These are phyloP conservation scores for Falco punctatus DNA, from an alignment of 2,113 vertebrate genomes.

Conservation along the genomic window DNA sequence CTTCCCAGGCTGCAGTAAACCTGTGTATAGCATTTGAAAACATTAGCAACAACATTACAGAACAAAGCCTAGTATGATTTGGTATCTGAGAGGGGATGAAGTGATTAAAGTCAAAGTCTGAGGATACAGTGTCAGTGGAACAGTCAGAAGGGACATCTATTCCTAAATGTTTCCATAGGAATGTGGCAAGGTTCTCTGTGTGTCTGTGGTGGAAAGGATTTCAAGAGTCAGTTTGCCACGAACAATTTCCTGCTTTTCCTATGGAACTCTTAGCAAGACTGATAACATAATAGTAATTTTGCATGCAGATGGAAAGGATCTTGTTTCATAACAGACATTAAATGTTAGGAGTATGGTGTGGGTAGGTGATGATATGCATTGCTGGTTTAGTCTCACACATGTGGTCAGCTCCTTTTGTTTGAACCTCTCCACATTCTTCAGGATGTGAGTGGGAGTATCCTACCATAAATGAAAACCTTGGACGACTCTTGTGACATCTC, in stretches of 20 bases:
- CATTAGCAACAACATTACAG: neutral
- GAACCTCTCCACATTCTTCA: conserved; percentile 30
- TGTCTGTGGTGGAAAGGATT: neutral
- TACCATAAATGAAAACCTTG: neutral
- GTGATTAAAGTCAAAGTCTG: neutral
- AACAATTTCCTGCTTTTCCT: neutral
- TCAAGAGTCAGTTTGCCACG: neutral
- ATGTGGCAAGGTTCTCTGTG: neutral
- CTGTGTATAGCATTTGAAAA: neutral
- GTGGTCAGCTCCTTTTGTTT: conserved; percentile 50
- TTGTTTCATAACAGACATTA: neutral
- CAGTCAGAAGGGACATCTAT: neutral
- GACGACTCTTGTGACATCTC: neutral
- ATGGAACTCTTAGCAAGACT: neutral
- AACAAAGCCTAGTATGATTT: neutral
- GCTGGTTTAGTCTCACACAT: conserved; percentile 22
- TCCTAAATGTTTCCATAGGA: neutral
- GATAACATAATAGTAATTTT: neutral
- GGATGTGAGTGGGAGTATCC: conserved; percentile 56
- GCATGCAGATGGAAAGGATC: neutral
- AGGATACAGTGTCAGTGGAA: neutral
- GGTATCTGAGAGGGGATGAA: neutral
- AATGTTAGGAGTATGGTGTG: neutral
- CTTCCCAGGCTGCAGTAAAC: neutral
- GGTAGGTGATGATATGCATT: neutral